These are phyloP conservation scores for Apistogramma diplotaenia DNA, from an alignment of 2,113 vertebrate genomes.

Conservation along the genomic window DNA sequence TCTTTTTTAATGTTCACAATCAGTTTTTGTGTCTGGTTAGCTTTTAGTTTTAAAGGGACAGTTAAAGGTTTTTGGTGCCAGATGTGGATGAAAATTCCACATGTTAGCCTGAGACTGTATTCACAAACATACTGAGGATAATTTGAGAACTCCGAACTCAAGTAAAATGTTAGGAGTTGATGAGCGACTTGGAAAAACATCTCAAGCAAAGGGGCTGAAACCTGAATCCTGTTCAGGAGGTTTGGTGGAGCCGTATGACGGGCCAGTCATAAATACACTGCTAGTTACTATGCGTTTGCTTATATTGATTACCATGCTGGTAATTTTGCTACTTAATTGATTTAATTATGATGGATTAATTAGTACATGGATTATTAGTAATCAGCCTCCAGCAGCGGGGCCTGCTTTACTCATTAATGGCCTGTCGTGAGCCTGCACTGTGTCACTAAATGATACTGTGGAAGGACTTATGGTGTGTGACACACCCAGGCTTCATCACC, in stretches of 20 bases:
- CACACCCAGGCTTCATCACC: too few relatives aligned
- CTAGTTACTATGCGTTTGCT: background rate
- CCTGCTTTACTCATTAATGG: background rate
- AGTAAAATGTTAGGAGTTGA: background rate
- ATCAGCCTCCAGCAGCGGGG: background rate
- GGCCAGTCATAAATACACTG: background rate
- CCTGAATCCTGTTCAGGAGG: background rate
- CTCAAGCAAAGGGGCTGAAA: background rate
- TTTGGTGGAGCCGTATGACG: background rate
- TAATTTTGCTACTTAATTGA: background rate
- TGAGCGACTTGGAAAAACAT: background rate
- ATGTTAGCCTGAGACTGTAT: background rate
- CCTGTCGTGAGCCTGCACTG: background rate
- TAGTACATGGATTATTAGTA: too few relatives aligned
- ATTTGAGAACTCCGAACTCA: background rate
- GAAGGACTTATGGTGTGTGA: background rate
- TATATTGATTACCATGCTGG: background rate
- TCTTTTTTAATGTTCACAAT: slow-evolving; percentile 23
- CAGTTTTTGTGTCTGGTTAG: background rate
- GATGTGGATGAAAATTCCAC: background rate
- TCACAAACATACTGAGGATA: too few relatives aligned
- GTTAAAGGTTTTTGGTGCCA: background rate
- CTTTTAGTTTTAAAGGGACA: background rate
- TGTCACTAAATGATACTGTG: background rate
- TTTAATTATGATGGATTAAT: background rate